These are phyloP conservation scores for Whitmania pigra DNA, from an alignment of 1,140 invertebrate species.

Conservation along the genomic window DNA sequence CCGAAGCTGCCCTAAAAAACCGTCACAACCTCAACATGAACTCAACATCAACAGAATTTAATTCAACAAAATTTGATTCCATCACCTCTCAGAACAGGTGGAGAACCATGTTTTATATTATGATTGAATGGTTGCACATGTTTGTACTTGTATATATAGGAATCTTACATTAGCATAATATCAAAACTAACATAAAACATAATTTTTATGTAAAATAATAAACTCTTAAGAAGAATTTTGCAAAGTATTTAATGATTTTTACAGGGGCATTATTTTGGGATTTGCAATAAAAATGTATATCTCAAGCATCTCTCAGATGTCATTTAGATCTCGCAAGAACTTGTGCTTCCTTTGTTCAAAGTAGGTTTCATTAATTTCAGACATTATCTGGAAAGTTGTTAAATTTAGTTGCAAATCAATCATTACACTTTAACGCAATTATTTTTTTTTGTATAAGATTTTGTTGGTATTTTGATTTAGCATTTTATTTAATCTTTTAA, in stretches of 20 bases:
- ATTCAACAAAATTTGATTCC: not conserved
- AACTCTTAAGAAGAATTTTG: not conserved
- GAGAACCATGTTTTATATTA: no score
- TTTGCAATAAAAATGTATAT: not conserved
- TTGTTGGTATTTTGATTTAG: no score
- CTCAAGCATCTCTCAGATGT: not conserved
- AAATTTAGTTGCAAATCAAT: no score
- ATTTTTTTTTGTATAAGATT: no score
- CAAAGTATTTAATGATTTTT: not conserved
- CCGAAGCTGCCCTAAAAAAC: not conserved
- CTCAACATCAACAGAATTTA: not conserved
- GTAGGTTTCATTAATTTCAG: not conserved
- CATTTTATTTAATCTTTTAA: no score
- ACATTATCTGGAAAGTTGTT: no score
- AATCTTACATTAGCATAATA: not conserved
- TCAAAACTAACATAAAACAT: not conserved
- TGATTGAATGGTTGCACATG: not conserved
- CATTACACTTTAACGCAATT: no score
- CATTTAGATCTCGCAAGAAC: constrained; percentile 3
- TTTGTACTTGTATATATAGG: not conserved
- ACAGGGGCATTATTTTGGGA: not conserved
- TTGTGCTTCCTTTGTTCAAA: not conserved
- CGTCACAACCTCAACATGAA: not conserved
- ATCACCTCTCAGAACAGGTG: no score
- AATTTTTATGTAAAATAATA: not conserved